Evolutionary conservation across 2,113 vertebrate genomes (phyloP).

Genomic region (Cranoglanis bouderius): DNA sequence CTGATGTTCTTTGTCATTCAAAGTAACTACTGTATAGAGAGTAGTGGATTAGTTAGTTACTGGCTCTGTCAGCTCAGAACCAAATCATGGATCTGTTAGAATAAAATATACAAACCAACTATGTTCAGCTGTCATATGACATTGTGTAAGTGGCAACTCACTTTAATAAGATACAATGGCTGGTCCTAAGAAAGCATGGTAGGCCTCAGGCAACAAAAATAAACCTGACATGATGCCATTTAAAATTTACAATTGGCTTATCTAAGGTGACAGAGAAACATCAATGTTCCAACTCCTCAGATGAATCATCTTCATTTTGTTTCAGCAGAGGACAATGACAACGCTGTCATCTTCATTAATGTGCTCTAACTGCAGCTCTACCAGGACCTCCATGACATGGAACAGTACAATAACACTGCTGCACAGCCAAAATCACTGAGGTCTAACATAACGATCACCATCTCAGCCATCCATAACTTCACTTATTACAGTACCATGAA

Average conservation of each 20-base stretch:
- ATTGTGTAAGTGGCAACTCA: neutral
- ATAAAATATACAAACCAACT: neutral
- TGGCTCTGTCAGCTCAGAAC: neutral
- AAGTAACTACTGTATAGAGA: neutral
- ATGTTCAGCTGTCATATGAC: neutral
- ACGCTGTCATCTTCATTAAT: neutral
- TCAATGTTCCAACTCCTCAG: neutral
- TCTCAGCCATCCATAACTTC: conserved; percentile 9
- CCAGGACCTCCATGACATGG: neutral
- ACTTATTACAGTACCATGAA: neutral
- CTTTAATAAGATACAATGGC: neutral
- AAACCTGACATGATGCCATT: neutral
- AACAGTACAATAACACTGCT: neutral
- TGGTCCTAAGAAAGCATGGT: neutral
- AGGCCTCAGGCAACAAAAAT: neutral
- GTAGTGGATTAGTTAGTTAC: neutral
- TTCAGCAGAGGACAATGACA: neutral
- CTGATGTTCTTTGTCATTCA: neutral
- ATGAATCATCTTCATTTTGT: neutral
- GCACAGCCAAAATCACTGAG: neutral
- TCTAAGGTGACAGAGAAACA: neutral
- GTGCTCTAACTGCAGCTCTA: neutral
- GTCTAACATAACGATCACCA: neutral
- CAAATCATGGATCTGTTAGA: neutral
- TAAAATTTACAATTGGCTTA: neutral